A percentile compares a stretch with the other conserved stretches of the same genome.
These are phyloP conservation scores for Pocota personata DNA, from an alignment of 2,888 invertebrate species.

Conservation along the genomic window DNA sequence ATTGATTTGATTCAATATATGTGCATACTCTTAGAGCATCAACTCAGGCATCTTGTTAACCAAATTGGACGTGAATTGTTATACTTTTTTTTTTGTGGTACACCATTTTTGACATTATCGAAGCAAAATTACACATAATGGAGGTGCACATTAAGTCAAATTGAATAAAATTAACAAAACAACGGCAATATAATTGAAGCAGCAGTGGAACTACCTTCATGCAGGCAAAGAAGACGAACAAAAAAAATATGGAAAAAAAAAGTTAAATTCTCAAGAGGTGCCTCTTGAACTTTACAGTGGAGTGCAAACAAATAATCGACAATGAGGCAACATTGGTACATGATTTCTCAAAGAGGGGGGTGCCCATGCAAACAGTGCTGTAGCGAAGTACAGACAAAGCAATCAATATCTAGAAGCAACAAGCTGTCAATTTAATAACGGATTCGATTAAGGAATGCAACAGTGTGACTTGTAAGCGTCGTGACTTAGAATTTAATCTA, in stretches of 20 bases:
- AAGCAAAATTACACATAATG: constrained; percentile 68
- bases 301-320: constrained; percentile 65
- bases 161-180: constrained; percentile 67
- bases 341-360: neutral
- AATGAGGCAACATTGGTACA: constrained; percentile 38
- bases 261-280: constrained; percentile 18
- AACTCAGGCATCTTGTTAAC: constrained; percentile 63
- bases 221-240: neutral
- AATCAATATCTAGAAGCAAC: constrained; percentile 68
- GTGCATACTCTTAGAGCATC: constrained; percentile 2
- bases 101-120: constrained; percentile 68
- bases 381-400: neutral
- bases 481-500: constrained; percentile 71
- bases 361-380: neutral
- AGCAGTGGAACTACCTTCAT: neutral
- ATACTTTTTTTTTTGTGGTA: constrained; percentile 11
- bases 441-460: constrained; percentile 66
- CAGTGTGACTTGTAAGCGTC: constrained; percentile 25
- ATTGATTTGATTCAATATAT: constrained; percentile 65
- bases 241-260: neutral
- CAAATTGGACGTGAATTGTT: constrained; percentile 58
- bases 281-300: constrained; percentile 56
- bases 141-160: constrained; percentile 67
- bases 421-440: constrained; percentile 71
- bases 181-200: constrained; percentile 51